These are phyloP conservation scores for Neogobius melanostomus DNA, from an alignment of 2,113 vertebrate genomes.

Conservation along the genomic window DNA sequence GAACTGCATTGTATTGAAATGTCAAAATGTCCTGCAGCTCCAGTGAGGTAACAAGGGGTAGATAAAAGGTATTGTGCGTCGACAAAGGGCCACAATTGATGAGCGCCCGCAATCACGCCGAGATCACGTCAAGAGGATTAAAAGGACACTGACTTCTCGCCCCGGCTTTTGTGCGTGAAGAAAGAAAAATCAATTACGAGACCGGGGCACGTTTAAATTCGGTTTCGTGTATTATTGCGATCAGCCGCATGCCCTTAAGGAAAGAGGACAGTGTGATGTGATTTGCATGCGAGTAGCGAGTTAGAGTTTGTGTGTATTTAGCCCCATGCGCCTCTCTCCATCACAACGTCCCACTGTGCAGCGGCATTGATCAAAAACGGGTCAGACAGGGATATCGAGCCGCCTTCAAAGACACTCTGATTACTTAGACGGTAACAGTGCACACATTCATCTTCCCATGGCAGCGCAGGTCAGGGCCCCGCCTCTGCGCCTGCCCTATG, in stretches of 20 bases:
- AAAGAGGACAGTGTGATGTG: constrained; percentile 19
- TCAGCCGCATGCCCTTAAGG: constrained; percentile 10
- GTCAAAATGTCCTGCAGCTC: neutral
- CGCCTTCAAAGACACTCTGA: constrained; percentile 68
- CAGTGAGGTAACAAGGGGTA: constrained; percentile 8
- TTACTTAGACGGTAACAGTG: constrained; percentile 66
- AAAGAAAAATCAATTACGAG: constrained; percentile 14
- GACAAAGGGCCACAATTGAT: constrained; percentile 36
- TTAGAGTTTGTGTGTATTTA: neutral
- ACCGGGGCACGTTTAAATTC: constrained; percentile 8
- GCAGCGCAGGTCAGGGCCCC: constrained; percentile 49
- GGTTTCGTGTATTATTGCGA: constrained; percentile 20
- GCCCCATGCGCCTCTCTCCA: constrained; percentile 15
- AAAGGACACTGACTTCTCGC: constrained; percentile 17
- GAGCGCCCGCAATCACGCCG: constrained; percentile 13
- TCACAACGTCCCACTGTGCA: constrained; percentile 57
- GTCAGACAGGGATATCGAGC: constrained; percentile 69
- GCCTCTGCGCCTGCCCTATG: constrained; percentile 33
- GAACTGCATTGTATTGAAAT: neutral
- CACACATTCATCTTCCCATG: constrained; percentile 62
- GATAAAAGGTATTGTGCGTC: constrained; percentile 32
- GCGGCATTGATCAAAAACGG: constrained; percentile 68
- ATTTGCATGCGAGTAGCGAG: constrained; percentile 26
- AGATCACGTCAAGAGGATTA: constrained; percentile 29
- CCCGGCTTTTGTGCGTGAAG: constrained; percentile 7